Base-by-base conservation (phyloP, 1,140 invertebrate species). In the Euschistus heros region DNA sequence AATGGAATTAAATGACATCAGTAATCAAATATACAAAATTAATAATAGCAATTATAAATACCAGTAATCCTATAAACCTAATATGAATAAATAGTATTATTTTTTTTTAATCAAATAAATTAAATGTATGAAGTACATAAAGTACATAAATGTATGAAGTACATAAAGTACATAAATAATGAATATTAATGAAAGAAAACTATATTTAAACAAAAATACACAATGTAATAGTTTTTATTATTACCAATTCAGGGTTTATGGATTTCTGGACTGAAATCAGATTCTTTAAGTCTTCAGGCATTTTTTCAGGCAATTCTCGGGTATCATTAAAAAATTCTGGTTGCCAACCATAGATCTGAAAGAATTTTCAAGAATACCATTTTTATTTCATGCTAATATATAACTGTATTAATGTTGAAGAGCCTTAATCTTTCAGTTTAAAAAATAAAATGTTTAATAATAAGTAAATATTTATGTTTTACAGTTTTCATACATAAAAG, bases 321-420 rank as follows among this genome's bases (percentile, higher is more conserved):
- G 75, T 69, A 47, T 78, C 72, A 20, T 75, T 73, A 68, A 73
- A 74, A 68, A 74, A 79, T 17, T 77, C 74, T 17, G 78, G 78
- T 59, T 69, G 66, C 78, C 79, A 80, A 47, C 74, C 74, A 67
- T 75, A 79, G 63, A 80, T 77, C 74, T 77, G 67, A 52, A 71
- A 55, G 4, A 0, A 50, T 18, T 20, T 37, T 37, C 33, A 37
- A 37, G 33, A 37, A 37, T 37, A 37, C 3, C 13, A n/a, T n/a
- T n/a, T n/a, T n/a, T n/a, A n/a, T n/a, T n/a, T n/a, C n/a, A n/a
- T n/a, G n/a, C n/a, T n/a, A n/a, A n/a, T n/a, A n/a, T n/a, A n/a
- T n/a, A n/a, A n/a, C n/a, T n/a, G n/a, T n/a, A n/a, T n/a, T n/a
- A n/a, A n/a, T n/a, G n/a, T n/a, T n/a, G n/a, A n/a, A n/a, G n/a